Evolutionary conservation across 2,113 vertebrate genomes (phyloP), one percentile per base, ranked within the genome.

Genomic region (Oreotrochilus melanogaster): DNA sequence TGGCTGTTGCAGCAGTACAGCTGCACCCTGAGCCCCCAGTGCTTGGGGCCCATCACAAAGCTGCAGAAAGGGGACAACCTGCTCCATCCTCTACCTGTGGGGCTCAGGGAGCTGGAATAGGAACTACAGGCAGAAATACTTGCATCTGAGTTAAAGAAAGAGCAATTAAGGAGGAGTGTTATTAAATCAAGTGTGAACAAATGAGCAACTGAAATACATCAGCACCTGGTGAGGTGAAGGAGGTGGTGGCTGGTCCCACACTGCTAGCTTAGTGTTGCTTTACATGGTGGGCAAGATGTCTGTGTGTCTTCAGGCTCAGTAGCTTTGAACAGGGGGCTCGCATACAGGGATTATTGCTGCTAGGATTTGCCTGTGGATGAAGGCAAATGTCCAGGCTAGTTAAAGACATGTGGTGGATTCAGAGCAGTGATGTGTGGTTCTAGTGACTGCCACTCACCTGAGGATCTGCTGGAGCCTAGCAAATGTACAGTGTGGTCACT

Each of bases 41-140:
- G 11, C 47, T 22, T 17, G 4, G 2, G 4, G 4, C 1, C 8
- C 58, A 69, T 74, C 15, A n/a, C 1, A 3, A 37, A 90, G 37
- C 19, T 6, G 4, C 18, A 51, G 47, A 16, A 51, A 64, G 9
- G 51, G 15, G 18, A 58, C 4, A 3, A 70, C 42, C 27, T 62
- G 3, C 37, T 66, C 31, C 17, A 7, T 51, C 23, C 25, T 65
- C 28, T 37, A 22, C 18, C 1, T 50, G 10, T 27, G 47, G 37
- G 7, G 7, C 43, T 33, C 30, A 2, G 4, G 28, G 28, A 93
- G 8, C 19, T 56, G 25, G 28, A 78, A 19, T 4, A 43, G 16
- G 4, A 24, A 28, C 31, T 65, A 15, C 12, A 61, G 62, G 47
- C 15, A 57, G 28, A 65, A 9, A 18, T 43, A 21, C 5, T 67